A percentile compares a stretch with the other conserved stretches of the same genome.
Conservation (phyloP, 2,888 invertebrate genomes). For the Ctena decussata region DNA sequence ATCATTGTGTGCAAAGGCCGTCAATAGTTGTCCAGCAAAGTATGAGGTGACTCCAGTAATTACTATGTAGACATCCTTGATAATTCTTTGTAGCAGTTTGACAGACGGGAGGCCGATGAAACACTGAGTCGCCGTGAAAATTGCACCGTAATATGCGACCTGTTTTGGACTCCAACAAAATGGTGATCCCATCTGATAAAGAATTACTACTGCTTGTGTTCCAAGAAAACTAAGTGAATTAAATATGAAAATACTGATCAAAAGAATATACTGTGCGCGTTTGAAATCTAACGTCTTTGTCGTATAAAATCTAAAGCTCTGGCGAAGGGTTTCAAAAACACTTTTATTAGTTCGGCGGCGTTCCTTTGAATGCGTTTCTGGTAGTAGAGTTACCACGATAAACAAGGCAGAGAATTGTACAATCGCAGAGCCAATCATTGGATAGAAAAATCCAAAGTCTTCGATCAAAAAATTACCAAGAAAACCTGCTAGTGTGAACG, state of each 20-base stretch:
- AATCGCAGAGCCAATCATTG: background rate
- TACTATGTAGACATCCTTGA: too few relatives aligned
- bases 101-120: too few relatives aligned
- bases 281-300: background rate
- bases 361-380: background rate
- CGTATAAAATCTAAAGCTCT: background rate
- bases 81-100: too few relatives aligned
- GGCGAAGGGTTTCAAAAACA: background rate
- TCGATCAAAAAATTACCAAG: conserved; percentile 24
- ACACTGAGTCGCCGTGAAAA: too few relatives aligned
- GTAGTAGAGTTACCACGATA: background rate
- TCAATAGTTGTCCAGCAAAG: too few relatives aligned
- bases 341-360: background rate
- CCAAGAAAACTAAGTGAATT: background rate
- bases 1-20: too few relatives aligned
- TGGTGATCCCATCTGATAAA: conserved; percentile 37
- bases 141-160: too few relatives aligned
- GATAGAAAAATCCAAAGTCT: background rate
- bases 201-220: background rate
- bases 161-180: conserved; percentile 47
- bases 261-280: background rate
- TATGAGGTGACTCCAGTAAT: too few relatives aligned
- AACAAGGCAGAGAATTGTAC: background rate
- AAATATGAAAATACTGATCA: background rate
- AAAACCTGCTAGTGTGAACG: background rate